Base-by-base conservation (phyloP, 2,797 vertebrate genomes). In the Lutjanus campechanus region DNA sequence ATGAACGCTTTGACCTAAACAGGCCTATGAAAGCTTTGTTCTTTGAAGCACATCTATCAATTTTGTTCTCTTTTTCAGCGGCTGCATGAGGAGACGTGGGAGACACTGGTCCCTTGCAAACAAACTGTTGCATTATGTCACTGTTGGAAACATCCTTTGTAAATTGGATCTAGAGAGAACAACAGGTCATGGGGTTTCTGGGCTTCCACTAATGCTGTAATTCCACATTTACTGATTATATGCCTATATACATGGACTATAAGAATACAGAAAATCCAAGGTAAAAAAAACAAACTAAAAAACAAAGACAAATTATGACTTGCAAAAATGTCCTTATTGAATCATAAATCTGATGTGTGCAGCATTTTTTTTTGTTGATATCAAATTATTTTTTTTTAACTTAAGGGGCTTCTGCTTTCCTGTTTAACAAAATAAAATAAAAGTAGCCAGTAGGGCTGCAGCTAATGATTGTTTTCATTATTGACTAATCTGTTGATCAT, bases 1-100 rank as follows among this genome's bases (percentile, higher is more conserved):
- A 82, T 54, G 81, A 85, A 82, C 61, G 69, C 79, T 91, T 87
- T 79, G 81, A 89, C 86, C 86, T 75, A 79, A 84, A 81, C 70
- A 70, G 68, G 78, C 82, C 16, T 77, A 70, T 75, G 78, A 73
- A 65, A 86, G 76, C 73, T 53, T 69, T 40, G 59, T 75, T 82
- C 72, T 83, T 85, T 85, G 79, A 83, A 84, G 82, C 19, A 69
- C 71, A 76, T 82, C 81, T 77, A 67, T 85, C 77, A 74, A 59
- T 71, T 84, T 81, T 70, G 29, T 72, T 79, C 81, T 73, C 16
- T 58, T 76, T 82, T 84, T 43, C 70, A 67, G 75, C 69, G 40
- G 46, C 53, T 73, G 68, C 59, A 69, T 51, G 49, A 79, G 77
- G 46, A 84, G 77, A 87, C 68, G 76, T 83, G 73, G 19, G 58